phyloP scores from a whole-genome alignment of 2,888 invertebrate species.

The Netelia fuscicornis region DNA sequence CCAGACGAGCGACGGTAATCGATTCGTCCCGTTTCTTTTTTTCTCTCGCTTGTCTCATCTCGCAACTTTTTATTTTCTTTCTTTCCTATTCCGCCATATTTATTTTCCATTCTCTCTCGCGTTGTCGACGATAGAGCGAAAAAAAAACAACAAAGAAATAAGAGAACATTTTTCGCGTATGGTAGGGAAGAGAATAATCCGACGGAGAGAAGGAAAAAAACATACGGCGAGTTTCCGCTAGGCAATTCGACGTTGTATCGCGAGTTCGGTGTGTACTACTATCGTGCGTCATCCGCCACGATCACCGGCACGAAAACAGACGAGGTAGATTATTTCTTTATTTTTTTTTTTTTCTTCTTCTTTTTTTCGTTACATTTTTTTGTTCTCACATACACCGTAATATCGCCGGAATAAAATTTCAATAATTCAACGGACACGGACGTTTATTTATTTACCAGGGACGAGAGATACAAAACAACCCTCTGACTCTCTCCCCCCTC shows the following conservation, averaged over 20 bases:
- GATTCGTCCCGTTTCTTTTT: neutral
- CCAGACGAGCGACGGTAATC: too few species aligned
- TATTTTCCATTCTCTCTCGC: neutral
- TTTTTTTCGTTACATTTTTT: neutral
- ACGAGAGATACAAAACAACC: neutral
- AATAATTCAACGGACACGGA: neutral
- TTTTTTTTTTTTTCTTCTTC: too few species aligned
- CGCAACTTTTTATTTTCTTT: neutral
- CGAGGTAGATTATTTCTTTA: neutral
- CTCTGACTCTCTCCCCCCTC: neutral
- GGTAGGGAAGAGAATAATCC: neutral
- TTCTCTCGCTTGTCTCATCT: neutral
- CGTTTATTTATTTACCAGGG: neutral
- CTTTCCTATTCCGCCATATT: neutral
- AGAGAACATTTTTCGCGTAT: neutral
- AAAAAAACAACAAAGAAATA: neutral
- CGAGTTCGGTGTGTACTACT: conserved; percentile 17
- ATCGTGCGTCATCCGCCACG: conserved; percentile 36
- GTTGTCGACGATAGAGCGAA: neutral
- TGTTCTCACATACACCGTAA: neutral
- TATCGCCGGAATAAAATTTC: neutral
- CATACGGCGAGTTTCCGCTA: neutral
- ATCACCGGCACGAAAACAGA: neutral
- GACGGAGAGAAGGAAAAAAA: neutral
- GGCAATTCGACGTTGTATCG: conserved; percentile 42